A percentile compares a stretch with the other conserved stretches of the same genome.
Conservation (phyloP, 1,140 invertebrate species). For the Pogonomyrmex barbatus region DNA sequence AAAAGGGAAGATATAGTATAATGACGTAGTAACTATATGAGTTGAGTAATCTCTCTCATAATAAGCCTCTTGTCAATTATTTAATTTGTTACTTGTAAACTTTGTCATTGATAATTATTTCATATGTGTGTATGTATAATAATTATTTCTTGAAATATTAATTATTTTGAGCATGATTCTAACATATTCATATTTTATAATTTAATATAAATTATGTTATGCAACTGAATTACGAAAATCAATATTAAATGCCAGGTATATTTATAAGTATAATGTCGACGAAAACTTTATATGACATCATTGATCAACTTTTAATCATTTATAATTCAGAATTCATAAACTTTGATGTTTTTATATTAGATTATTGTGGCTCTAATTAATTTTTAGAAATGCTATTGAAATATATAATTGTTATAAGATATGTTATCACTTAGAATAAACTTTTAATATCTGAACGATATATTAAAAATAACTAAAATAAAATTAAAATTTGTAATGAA, state of each 20-base stretch:
- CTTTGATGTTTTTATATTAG: background rate
- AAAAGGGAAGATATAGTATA: background rate
- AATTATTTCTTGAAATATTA: slow-evolving; percentile 33
- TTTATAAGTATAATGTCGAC: background rate
- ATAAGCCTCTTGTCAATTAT: background rate
- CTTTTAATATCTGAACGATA: background rate
- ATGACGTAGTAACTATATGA: background rate
- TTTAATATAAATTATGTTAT: background rate
- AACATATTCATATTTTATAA: slow-evolving; percentile 7
- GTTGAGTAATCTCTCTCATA: background rate
- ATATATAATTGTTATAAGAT: background rate
- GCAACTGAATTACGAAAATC: slow-evolving; percentile 2
- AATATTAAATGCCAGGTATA: background rate
- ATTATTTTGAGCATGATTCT: slow-evolving; percentile 10
- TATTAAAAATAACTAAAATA: background rate
- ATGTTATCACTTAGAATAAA: background rate
- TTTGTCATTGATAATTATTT: slow-evolving; percentile 7
- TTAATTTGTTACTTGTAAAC: background rate
- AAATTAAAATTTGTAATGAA: background rate
- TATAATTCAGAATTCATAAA: background rate
- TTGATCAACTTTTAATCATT: background rate
- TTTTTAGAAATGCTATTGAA: background rate
- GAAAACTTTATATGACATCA: background rate
- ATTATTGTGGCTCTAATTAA: background rate
- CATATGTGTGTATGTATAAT: background rate